A percentile compares a stretch with the other conserved stretches of the same genome.
phyloP scores from a whole-genome alignment of 2,113 vertebrate genomes.

The Ailurus styani region DNA sequence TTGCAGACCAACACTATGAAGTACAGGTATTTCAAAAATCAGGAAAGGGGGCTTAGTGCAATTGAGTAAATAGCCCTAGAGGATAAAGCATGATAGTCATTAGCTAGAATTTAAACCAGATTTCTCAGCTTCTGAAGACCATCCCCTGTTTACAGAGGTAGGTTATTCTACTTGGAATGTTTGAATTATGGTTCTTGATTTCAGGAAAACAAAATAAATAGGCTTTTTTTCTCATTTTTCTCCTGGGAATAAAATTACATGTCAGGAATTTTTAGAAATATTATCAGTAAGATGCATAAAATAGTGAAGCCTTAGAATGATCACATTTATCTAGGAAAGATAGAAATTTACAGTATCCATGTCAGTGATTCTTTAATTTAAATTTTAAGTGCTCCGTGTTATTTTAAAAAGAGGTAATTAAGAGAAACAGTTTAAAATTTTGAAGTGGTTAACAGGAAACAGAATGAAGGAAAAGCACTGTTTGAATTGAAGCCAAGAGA shows the following conservation, averaged over 20 bases:
- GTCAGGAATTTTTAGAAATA: background rate
- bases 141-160: background rate
- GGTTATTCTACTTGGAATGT: background rate
- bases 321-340: background rate
- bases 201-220: background rate
- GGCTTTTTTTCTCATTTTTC: background rate
- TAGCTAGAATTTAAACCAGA: background rate
- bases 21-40: conserved; percentile 5
- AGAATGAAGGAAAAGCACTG: background rate
- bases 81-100: background rate
- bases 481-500: conserved; percentile 29
- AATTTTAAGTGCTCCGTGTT: background rate
- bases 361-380: background rate
- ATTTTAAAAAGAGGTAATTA: conserved; percentile 7
- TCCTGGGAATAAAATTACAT: background rate
- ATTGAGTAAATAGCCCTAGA: background rate
- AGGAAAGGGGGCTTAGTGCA: background rate
- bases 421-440: background rate
- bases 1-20: background rate
- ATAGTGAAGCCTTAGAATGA: background rate
- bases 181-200: background rate
- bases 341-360: background rate
- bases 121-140: background rate
- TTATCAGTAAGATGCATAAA: background rate
- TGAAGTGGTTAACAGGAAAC: background rate